Evolutionary conservation across 2,797 vertebrate genomes (phyloP).

Genomic region (Glyptemys insculpta): DNA sequence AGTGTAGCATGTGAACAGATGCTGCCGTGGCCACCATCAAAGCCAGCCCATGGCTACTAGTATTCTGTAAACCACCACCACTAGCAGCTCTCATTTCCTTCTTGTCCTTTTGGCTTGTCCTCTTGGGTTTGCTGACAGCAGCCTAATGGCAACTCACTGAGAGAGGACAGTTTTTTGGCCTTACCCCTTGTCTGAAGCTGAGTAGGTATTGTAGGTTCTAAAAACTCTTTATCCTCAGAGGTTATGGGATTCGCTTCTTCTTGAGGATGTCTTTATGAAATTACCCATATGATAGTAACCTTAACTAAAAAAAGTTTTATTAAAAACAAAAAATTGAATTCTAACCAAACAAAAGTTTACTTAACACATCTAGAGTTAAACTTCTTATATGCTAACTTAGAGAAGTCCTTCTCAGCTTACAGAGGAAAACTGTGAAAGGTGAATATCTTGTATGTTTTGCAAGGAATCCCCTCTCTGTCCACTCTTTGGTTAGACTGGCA

Average conservation of each 20-base stretch:
- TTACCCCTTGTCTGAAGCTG: background rate
- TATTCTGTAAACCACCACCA: background rate
- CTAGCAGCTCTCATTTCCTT: background rate
- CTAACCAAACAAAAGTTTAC: background rate
- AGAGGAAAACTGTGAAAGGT: background rate
- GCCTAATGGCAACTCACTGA: background rate
- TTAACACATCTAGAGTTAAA: background rate
- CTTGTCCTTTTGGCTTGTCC: background rate
- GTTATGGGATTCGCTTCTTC: background rate
- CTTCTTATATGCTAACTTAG: background rate
- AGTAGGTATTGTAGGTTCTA: background rate
- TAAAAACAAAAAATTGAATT: background rate
- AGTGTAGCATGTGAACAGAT: background rate
- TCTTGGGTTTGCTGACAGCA: background rate
- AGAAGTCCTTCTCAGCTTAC: background rate
- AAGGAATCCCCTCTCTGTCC: background rate
- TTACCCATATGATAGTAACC: background rate
- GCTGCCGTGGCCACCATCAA: background rate
- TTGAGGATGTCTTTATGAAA: background rate
- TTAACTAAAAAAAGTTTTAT: background rate
- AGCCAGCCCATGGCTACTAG: background rate
- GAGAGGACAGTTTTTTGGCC: background rate
- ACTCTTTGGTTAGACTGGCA: background rate
- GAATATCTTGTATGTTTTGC: background rate
- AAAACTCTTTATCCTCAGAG: background rate